Percentiles rank a stretch among this genome's conserved stretches.
Evolutionary conservation across 2,888 invertebrate genomes (phyloP).

Genomic region (Latrodectus hesperus): DNA sequence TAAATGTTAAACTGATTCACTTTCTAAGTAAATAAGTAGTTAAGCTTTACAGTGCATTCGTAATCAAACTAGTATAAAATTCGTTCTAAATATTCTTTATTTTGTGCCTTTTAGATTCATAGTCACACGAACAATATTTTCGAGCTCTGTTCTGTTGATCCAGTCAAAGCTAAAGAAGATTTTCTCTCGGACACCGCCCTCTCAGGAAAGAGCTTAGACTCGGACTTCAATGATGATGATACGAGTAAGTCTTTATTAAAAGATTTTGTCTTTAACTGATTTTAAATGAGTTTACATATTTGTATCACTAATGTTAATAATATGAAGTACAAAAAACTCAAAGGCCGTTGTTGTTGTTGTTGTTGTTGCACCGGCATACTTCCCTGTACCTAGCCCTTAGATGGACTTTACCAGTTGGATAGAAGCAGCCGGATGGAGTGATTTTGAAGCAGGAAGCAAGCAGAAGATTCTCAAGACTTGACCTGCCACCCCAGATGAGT

Average conservation of each 20-base stretch:
- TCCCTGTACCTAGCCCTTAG: too few species aligned
- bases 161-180: conserved; percentile 80
- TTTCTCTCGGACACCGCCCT: conserved; percentile 73
- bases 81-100: neutral
- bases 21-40: neutral
- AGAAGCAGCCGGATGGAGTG: too few species aligned
- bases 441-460: too few species aligned
- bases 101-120: conserved; percentile 82
- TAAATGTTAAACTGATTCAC: neutral
- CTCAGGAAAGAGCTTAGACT: conserved; percentile 75
- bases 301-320: too few species aligned
- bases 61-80: neutral
- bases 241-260: conserved; percentile 22
- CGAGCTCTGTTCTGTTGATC: conserved; percentile 91
- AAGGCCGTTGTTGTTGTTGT: too few species aligned
- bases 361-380: too few species aligned
- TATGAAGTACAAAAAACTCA: too few species aligned
- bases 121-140: conserved; percentile 98
- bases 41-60: neutral
- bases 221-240: conserved; percentile 65
- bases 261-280: too few species aligned
- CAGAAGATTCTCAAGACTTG: too few species aligned
- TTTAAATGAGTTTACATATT: too few species aligned
- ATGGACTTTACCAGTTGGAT: too few species aligned
- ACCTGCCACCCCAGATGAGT: too few species aligned